Evolutionary conservation across 2,113 vertebrate genomes (phyloP).

Genomic region (Stigmatopora argus): DNA sequence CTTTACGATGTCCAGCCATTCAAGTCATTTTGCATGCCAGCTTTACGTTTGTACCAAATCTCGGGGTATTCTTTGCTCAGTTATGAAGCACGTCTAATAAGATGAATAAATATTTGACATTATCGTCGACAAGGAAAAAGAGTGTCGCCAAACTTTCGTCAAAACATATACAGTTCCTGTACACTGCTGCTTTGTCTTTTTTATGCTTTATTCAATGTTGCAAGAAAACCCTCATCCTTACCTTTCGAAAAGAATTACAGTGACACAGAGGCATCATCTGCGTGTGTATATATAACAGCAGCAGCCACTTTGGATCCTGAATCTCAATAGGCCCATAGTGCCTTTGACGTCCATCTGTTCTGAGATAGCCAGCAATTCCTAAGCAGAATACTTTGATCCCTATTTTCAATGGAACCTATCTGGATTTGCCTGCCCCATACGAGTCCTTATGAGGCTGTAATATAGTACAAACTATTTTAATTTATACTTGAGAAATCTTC

Average conservation of each 20-base stretch:
- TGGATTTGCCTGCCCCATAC: slow-evolving; percentile 71
- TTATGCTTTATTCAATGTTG: slow-evolving; percentile 40
- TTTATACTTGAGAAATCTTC: slow-evolving; percentile 25
- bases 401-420: slow-evolving; percentile 66
- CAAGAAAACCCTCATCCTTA: slow-evolving; percentile 48
- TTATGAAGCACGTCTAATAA: no score
- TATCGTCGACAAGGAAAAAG: no score
- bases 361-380: slow-evolving; percentile 67
- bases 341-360: slow-evolving; percentile 77
- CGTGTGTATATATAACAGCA: slow-evolving; percentile 67
- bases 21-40: no score
- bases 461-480: slow-evolving; percentile 62
- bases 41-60: no score
- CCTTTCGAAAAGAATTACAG: slow-evolving; percentile 52
- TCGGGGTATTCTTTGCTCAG: no score
- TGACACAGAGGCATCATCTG: slow-evolving; percentile 68
- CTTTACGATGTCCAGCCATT: no score
- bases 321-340: slow-evolving; percentile 73
- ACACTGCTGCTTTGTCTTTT: slow-evolving; percentile 50
- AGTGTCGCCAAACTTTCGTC: no score
- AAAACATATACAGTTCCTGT: slow-evolving; percentile 45
- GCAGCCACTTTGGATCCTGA: slow-evolving; percentile 73
- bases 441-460: slow-evolving; percentile 67
- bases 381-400: slow-evolving; percentile 75
- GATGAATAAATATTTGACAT: no score